Conservation (phyloP, 2,797 vertebrate species). For the Pseudocheirus occidentalis region DNA sequence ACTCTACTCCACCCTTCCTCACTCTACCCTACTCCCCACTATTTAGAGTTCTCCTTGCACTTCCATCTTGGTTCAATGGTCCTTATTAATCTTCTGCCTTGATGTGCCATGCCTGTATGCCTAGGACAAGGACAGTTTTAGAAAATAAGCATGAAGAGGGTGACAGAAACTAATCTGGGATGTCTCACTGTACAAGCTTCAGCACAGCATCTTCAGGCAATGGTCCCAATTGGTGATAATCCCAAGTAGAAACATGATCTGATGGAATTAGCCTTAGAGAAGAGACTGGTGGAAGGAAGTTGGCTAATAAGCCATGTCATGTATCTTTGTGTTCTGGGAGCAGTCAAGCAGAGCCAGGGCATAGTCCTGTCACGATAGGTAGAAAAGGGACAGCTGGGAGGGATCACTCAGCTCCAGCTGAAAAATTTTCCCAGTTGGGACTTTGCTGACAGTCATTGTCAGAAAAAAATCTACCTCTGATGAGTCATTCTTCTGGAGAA, state of each 20-base stretch:
- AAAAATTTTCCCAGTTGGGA: constrained; percentile 60
- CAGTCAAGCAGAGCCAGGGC: neutral
- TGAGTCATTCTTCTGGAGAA: constrained; percentile 51
- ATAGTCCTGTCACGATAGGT: constrained; percentile 33
- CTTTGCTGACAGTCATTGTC: constrained; percentile 44
- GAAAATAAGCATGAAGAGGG: neutral
- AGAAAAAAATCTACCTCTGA: constrained; percentile 58
- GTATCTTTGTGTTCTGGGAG: constrained; percentile 54
- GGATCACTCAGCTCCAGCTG: constrained; percentile 55
- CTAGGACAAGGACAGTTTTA: rapidly evolving
- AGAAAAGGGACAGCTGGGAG: constrained; percentile 64
- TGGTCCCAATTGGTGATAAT: neutral
- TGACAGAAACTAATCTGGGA: neutral
- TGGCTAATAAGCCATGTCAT: constrained; percentile 15
- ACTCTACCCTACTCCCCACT: neutral
- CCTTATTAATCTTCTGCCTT: neutral
- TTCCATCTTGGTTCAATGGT: neutral
- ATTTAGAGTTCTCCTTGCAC: neutral
- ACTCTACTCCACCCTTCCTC: neutral
- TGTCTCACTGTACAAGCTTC: rapidly evolving
- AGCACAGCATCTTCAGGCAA: neutral
- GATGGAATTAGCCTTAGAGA: neutral
- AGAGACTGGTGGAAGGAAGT: neutral
- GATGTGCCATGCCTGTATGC: neutral
- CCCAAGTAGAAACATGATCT: neutral